Base-by-base conservation (phyloP, 2,113 vertebrate species). In the Ictidomys tridecemlineatus region DNA sequence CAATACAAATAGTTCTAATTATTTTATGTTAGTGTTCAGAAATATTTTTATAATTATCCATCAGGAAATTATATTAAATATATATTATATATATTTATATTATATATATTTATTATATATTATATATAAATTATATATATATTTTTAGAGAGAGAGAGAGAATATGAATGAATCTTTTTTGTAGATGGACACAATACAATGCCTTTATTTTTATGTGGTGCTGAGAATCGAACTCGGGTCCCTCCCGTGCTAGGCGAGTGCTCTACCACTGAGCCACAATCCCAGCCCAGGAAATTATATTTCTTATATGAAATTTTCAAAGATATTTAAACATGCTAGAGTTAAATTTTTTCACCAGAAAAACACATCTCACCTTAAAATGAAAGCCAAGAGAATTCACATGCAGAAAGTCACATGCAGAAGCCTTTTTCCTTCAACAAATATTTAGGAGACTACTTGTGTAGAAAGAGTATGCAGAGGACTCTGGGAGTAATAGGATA, bases 61-160 rank as follows among this genome's bases (percentile, higher is more conserved):
- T 86, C 26, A 90, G 85, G 73, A 94, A 89, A 94, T 85, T 85
- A 17, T 85, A 42, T n/a, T n/a, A n/a, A n/a, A n/a, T n/a, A n/a
- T n/a, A n/a, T n/a, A n/a, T n/a, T n/a, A n/a, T n/a, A n/a, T n/a
- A n/a, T n/a, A n/a, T n/a, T n/a, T n/a, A n/a, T n/a, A n/a, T n/a
- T n/a, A n/a, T n/a, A n/a, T n/a, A n/a, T n/a, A n/a, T n/a, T n/a
- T n/a, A n/a, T n/a, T n/a, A n/a, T n/a, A n/a, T n/a, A n/a, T n/a
- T n/a, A n/a, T n/a, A n/a, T n/a, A n/a, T n/a, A n/a, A n/a, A n/a
- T n/a, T 45, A 45, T 45, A 45, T 45, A 45, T 45, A 45, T 45
- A 8, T 45, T 8, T 45, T 1, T 0, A 45, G 45, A 45, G 45
- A 45, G 45, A 45, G 42, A 45, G 45, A 45, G 45, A 45, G 45